Percentiles rank a stretch among this genome's conserved stretches.
Conservation (phyloP, 2,888 invertebrate species). For the Eurois occulta region DNA sequence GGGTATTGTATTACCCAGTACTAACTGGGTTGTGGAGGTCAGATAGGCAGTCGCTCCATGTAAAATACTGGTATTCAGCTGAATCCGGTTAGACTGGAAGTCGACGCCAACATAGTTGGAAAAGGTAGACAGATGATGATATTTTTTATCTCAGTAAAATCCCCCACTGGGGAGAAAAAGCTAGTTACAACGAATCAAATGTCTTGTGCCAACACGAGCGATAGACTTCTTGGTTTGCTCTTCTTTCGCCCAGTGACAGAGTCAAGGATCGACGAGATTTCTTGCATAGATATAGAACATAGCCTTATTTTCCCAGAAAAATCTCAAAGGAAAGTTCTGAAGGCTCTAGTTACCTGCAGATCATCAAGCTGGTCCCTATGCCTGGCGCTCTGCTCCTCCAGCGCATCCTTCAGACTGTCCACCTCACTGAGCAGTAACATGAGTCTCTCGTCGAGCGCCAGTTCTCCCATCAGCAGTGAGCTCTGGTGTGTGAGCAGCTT, state of each 20-base stretch:
- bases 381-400: conserved; percentile 91
- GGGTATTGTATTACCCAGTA: no score
- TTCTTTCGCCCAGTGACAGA: background rate
- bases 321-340: background rate
- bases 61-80: no score
- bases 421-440: conserved; percentile 91
- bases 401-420: conserved; percentile 90
- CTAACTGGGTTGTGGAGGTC: no score
- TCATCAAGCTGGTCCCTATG: conserved; percentile 90
- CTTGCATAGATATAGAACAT: background rate
- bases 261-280: no score
- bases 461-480: conserved; percentile 91
- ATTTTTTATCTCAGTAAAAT: background rate
- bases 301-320: background rate
- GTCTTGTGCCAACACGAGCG: background rate
- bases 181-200: background rate
- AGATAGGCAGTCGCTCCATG: no score
- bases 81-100: no score
- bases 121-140: no score
- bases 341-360: conserved; percentile 81
- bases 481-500: conserved; percentile 92
- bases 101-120: no score
- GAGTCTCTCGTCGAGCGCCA: conserved; percentile 89
- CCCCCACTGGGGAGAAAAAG: no score
- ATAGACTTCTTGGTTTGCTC: background rate